Evolutionary conservation across 2,113 vertebrate species (phyloP).

Genomic region (Anarhynchus alexandrinus): DNA sequence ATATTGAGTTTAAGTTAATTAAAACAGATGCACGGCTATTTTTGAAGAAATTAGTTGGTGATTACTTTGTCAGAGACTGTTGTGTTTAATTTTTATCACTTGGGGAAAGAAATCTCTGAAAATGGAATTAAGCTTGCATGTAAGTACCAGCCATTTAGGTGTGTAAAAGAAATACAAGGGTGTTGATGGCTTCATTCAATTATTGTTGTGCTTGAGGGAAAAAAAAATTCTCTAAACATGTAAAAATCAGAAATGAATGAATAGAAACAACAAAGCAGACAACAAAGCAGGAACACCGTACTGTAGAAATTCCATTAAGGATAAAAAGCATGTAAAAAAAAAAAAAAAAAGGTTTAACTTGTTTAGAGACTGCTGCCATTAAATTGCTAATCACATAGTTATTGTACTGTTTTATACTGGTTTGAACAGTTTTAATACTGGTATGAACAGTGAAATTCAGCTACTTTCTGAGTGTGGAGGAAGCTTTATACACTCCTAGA

Average conservation of each 20-base stretch:
- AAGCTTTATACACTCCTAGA: neutral
- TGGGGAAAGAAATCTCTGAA: neutral
- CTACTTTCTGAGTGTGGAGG: neutral
- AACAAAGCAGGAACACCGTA: neutral
- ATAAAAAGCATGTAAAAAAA: neutral
- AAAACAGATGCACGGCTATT: neutral
- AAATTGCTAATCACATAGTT: neutral
- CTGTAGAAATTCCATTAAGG: neutral
- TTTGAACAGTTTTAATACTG: too few species aligned
- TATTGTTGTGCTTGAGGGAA: neutral
- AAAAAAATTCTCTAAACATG: neutral
- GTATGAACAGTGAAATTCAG: neutral
- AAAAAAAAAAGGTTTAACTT: neutral
- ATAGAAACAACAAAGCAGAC: neutral
- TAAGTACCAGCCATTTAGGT: neutral
- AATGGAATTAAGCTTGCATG: neutral
- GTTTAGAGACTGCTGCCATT: neutral
- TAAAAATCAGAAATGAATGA: neutral
- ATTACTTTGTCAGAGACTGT: neutral
- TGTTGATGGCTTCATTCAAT: neutral
- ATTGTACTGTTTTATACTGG: neutral
- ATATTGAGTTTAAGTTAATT: neutral
- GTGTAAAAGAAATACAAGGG: neutral
- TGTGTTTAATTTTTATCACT: neutral
- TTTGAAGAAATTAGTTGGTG: neutral